A percentile compares a stretch with the other conserved stretches of the same genome.
phyloP scores from a whole-genome alignment of 2,888 invertebrate genomes.

The Epinotia nisella region DNA sequence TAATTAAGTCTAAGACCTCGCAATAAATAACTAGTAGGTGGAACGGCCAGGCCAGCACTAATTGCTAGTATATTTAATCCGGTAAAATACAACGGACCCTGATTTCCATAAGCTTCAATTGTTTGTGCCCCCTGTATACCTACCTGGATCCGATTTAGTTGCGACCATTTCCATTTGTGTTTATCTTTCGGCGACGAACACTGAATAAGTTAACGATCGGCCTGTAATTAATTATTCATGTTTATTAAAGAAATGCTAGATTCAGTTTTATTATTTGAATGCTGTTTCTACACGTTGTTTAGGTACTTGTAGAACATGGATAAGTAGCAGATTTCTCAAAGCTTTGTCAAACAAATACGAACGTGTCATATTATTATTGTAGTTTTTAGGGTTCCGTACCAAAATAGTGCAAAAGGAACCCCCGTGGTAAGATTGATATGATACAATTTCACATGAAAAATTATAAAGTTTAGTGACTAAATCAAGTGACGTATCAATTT shows the following conservation, averaged over 20 bases:
- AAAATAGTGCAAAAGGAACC: too few relatives aligned
- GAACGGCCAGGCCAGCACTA: constrained; percentile 73
- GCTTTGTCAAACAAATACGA: too few relatives aligned
- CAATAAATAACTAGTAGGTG: constrained; percentile 79
- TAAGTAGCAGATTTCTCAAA: too few relatives aligned
- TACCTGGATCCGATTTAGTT: constrained; percentile 76
- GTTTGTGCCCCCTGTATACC: constrained; percentile 74
- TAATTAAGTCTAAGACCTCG: constrained; percentile 82
- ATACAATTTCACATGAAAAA: too few relatives aligned
- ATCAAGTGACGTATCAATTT: too few relatives aligned
- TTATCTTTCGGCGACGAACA: constrained; percentile 69
- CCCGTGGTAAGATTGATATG: too few relatives aligned
- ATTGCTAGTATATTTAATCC: constrained; percentile 84
- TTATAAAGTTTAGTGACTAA: too few relatives aligned
- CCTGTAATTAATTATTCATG: constrained; percentile 59
- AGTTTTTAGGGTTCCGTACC: too few relatives aligned
- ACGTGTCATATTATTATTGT: too few relatives aligned
- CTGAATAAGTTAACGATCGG: constrained; percentile 64
- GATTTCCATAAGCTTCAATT: constrained; percentile 84
- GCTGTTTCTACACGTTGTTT: too few relatives aligned
- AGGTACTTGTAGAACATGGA: too few relatives aligned
- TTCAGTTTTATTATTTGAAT: neutral
- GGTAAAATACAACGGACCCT: constrained; percentile 79
- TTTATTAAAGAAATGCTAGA: constrained; percentile 32
- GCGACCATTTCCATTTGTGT: constrained; percentile 73